Evolutionary conservation across 2,797 vertebrate genomes (phyloP).

Genomic region (Stomatorhinus walkeri): DNA sequence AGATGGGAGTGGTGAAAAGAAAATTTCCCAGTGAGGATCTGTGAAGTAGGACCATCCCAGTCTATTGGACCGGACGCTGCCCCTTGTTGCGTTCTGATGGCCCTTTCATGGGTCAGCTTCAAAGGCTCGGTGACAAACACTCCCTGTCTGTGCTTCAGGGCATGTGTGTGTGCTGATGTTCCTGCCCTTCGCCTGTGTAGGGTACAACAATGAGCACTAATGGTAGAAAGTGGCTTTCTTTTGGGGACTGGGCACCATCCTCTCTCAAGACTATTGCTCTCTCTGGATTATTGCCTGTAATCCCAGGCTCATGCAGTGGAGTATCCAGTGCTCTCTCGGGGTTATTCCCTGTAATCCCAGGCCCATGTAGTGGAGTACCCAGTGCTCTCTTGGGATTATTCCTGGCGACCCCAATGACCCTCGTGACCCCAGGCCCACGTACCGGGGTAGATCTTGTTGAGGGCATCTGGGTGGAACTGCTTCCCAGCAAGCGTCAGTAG

Average conservation of each 20-base stretch:
- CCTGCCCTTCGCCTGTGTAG: neutral
- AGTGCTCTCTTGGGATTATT: neutral
- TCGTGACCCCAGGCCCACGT: slow-evolving; percentile 18
- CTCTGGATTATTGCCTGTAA: too few species aligned
- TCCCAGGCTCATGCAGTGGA: too few species aligned
- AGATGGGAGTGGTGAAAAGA: neutral
- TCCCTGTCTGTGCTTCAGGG: neutral
- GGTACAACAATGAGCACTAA: neutral
- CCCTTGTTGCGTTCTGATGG: neutral
- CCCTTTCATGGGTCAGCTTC: neutral
- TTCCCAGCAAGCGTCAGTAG: slow-evolving; percentile 55
- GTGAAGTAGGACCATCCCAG: neutral
- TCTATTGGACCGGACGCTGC: neutral
- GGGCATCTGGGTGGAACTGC: slow-evolving; percentile 57
- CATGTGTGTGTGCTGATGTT: neutral
- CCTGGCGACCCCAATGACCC: neutral
- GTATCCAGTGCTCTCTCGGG: too few species aligned
- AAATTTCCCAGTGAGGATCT: neutral
- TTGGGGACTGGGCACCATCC: neutral
- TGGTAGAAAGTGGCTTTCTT: neutral
- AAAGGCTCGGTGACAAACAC: neutral
- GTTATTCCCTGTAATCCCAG: too few species aligned
- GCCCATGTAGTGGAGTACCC: neutral
- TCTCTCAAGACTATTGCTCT: neutral
- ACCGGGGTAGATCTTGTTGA: slow-evolving; percentile 82